These are phyloP conservation scores for Dusona sp. DNA, from an alignment of 2,888 invertebrate species.

Conservation along the genomic window DNA sequence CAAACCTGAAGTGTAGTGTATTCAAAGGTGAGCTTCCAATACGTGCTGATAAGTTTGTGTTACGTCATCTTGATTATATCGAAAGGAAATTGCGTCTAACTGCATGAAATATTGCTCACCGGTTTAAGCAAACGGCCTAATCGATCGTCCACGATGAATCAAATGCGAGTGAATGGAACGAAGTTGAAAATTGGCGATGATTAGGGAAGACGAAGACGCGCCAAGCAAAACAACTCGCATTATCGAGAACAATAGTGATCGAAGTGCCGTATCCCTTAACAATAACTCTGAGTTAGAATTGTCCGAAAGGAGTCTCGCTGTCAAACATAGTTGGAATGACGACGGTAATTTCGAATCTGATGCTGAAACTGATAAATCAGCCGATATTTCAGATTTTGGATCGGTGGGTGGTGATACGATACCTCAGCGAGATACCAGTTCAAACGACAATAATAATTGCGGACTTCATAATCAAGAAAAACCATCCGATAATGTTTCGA, in stretches of 20 bases:
- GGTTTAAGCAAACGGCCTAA: not conserved
- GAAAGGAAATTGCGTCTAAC: constrained; percentile 54
- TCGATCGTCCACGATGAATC: constrained; percentile 4
- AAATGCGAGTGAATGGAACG: not conserved
- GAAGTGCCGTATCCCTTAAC: not conserved
- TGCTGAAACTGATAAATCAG: not conserved
- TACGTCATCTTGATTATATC: constrained; percentile 65
- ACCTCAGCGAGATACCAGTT: not conserved
- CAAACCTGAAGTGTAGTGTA: constrained; percentile 51
- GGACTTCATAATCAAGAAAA: not conserved
- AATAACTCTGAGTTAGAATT: constrained; percentile 14
- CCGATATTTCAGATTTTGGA: not conserved
- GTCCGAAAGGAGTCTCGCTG: constrained; percentile 12
- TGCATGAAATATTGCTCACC: not conserved
- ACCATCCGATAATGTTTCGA: not conserved
- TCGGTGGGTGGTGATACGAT: not conserved
- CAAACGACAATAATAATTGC: not conserved
- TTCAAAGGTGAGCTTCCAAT: constrained; percentile 65
- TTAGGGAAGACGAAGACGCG: not conserved
- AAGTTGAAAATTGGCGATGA: constrained; percentile 22
- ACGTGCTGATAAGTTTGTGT: constrained; percentile 64
- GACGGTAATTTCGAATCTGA: not conserved
- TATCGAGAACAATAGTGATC: not conserved
- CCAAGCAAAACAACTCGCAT: not conserved
- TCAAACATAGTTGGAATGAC: not conserved